Percentiles rank a stretch among this genome's conserved stretches.
Evolutionary conservation across 2,113 vertebrate species (phyloP).

Genomic region (Turdus rufiventris): DNA sequence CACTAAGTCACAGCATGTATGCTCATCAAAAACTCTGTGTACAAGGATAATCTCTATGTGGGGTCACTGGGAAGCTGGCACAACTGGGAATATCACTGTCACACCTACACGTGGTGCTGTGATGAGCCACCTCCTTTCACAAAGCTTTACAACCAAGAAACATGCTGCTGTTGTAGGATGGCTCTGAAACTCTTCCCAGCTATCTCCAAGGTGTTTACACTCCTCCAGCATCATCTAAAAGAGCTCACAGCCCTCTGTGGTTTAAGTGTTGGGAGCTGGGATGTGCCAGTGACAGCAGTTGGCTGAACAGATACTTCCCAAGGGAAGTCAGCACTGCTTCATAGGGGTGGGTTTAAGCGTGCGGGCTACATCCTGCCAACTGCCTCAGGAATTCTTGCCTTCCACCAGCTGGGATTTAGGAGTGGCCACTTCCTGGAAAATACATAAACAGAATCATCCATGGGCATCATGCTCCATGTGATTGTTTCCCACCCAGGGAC

Average conservation of each 20-base stretch:
- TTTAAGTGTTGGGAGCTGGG: background rate
- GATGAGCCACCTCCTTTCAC: background rate
- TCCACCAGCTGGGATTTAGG: background rate
- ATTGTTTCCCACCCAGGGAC: background rate
- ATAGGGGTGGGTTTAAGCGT: background rate
- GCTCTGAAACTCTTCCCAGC: background rate
- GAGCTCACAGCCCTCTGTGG: background rate
- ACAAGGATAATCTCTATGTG: accelerated
- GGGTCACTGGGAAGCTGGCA: background rate
- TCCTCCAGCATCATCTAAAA: background rate
- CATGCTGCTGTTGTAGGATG: background rate
- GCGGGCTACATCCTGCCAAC: background rate
- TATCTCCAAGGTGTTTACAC: background rate
- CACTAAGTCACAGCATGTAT: background rate
- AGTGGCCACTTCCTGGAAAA: background rate
- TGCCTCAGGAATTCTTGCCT: background rate
- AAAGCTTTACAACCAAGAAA: background rate
- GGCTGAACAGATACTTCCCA: background rate
- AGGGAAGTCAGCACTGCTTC: background rate
- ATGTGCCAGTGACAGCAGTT: background rate
- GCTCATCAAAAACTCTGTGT: background rate
- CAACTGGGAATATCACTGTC: background rate
- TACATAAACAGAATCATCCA: background rate
- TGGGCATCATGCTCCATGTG: background rate
- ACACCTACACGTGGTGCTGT: background rate